Base-by-base conservation (phyloP, 2,888 invertebrate species). In the Synergus laeviventris region DNA sequence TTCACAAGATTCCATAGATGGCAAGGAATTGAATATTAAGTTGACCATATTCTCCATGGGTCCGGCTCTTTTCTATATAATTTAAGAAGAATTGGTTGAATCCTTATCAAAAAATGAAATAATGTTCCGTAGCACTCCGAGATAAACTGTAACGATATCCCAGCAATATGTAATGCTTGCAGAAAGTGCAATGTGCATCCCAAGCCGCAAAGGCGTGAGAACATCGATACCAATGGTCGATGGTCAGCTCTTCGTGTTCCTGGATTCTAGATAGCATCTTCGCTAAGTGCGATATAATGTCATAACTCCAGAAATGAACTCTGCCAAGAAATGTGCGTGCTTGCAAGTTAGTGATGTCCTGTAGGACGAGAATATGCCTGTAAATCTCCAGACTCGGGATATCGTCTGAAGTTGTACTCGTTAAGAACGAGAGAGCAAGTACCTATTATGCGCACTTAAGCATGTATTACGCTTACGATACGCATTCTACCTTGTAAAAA, bases 191-290 rank as follows among this genome's bases (percentile, higher is more conserved):
- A 31, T 31, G 31, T 31, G 56, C 76, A 77, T 83, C 81, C 78
- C 78, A 81, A 76, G 81, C 81, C 81, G 82, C 84, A 85, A 83
- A 86, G 87, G 87, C 87, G 87, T 87, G 87, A 87, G 87, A 87
- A 87, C 86, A 86, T 84, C 84, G 86, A 86, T 87, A 85, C 86
- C 86, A 86, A 87, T 87, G 87, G 86, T 83, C 84, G 82, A 85
- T 85, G 86, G 85, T 83, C 86, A 84, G 83, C 84, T 83, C 83
- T 85, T 86, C 84, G 86, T 85, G 86, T 86, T 83, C 80, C 82
- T 80, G 83, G 81, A 83, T 84, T 78, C 77, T 82, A 84, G 86
- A 87, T 86, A 85, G 82, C 82, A 86, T 86, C 86, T 85, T 84
- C 81, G 82, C 84, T 86, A 86, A 86, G 85, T 86, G 86, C 86